Evolutionary conservation across 2,113 vertebrate genomes (phyloP).

Genomic region (Hypanus sabinus): DNA sequence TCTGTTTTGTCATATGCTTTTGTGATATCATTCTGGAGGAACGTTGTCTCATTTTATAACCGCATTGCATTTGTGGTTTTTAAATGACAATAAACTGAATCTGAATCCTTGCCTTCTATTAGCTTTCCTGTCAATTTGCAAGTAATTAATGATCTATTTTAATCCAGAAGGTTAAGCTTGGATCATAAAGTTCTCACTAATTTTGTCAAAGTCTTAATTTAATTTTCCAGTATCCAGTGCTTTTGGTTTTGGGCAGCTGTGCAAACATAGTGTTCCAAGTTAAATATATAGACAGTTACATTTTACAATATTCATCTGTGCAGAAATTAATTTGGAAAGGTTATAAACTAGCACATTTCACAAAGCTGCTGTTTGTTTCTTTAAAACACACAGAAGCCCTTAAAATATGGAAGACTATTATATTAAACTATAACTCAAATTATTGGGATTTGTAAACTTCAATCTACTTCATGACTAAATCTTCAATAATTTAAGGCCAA

Average conservation of each 20-base stretch:
- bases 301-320: not conserved
- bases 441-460: constrained; percentile 56
- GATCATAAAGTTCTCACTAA: not conserved
- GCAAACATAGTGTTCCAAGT: not conserved
- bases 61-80: too few species aligned
- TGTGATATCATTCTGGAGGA: too few species aligned
- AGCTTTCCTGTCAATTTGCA: not conserved
- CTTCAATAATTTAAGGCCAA: constrained; percentile 75
- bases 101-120: not conserved
- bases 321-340: not conserved
- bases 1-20: too few species aligned
- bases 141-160: constrained; percentile 13
- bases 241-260: not conserved
- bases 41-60: too few species aligned
- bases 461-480: constrained; percentile 70
- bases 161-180: not conserved
- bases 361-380: not conserved
- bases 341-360: not conserved
- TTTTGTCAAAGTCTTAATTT: constrained; percentile 5
- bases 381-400: not conserved
- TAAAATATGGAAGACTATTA: not conserved
- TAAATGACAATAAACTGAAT: too few species aligned
- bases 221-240: constrained; percentile 12
- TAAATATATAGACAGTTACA: not conserved
- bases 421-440: constrained; percentile 51